Base-by-base conservation (phyloP, 2,113 vertebrate genomes). In the Notothenia rossii region DNA sequence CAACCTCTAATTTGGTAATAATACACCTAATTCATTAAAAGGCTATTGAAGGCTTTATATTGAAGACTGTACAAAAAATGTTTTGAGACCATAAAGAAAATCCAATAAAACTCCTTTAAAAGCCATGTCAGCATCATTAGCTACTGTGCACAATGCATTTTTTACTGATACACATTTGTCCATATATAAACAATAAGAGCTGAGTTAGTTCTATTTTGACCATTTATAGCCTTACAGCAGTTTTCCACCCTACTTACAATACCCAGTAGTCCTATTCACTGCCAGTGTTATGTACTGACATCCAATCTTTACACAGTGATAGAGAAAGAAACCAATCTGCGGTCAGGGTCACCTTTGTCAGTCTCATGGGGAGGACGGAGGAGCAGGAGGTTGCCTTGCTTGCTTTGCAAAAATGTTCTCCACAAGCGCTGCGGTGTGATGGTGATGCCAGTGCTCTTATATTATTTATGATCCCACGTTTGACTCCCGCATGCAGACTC, bases 201-300 rank as follows among this genome's bases (percentile, higher is more conserved):
- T 50, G 40, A 54, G 17, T 46, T 18, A 46, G 49, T 18, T 36
- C 10, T 13, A 15, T 62, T 72, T 61, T 10, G 50, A 22, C 46
- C 49, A 48, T 60, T 62, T 59, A 48, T 3, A 54, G 40, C 53
- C 75, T 10, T 61, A 7, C 46, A 22, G 46, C 20, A 10, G 29
- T 72, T 81, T 58, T 58, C 50, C 50, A 51, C n/a, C 2, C 7
- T 48, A n/a, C 20, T 61, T 75, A 84, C 54, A 61, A 84, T 51
- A 67, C 75, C 82, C 75, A 64, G 51, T 10, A 1, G 68, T 43
- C 50, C 62, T 56, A 11, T 73, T 73, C 55, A 29, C 36, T 65
- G 59, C 20, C 15, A 12, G 64, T 45, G 36, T 55, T 48, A 53
- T 36, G 22, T 1, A 22, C 60, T 53, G 33, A 65, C 45, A 58